Evolutionary conservation across 2,113 vertebrate species (phyloP).

Genomic region (Clarias batrachus): DNA sequence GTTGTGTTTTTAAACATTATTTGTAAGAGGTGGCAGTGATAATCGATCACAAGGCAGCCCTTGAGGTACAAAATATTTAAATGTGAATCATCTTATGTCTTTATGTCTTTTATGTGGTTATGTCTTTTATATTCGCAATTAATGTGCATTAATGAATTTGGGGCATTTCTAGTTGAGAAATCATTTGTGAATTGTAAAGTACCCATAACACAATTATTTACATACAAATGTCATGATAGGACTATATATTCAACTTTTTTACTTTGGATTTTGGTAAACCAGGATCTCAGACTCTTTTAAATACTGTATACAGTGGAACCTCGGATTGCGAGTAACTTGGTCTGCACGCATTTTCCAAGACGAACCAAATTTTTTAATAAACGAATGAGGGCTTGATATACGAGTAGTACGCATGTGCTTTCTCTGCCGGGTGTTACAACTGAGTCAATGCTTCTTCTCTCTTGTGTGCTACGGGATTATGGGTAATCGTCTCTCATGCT

Average conservation of each 20-base stretch:
- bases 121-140: neutral
- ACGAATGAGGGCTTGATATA: too few species aligned
- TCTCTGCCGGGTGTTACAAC: too few species aligned
- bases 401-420: too few species aligned
- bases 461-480: too few species aligned
- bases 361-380: too few species aligned
- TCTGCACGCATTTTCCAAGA: too few species aligned
- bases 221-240: neutral
- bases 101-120: neutral
- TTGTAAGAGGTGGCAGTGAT: neutral
- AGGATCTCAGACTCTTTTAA: neutral
- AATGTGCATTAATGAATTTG: neutral
- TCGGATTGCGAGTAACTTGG: too few species aligned
- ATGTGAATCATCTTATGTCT: neutral
- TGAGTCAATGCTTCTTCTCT: too few species aligned
- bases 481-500: too few species aligned
- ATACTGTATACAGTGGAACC: neutral
- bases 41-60: neutral
- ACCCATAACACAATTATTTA: neutral
- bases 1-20: neutral
- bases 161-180: neutral
- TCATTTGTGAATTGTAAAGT: neutral
- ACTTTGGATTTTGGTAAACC: neutral
- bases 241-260: neutral
- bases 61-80: neutral